These are phyloP conservation scores for Odontophorus gujanensis DNA, from an alignment of 2,113 vertebrate genomes.

Conservation along the genomic window DNA sequence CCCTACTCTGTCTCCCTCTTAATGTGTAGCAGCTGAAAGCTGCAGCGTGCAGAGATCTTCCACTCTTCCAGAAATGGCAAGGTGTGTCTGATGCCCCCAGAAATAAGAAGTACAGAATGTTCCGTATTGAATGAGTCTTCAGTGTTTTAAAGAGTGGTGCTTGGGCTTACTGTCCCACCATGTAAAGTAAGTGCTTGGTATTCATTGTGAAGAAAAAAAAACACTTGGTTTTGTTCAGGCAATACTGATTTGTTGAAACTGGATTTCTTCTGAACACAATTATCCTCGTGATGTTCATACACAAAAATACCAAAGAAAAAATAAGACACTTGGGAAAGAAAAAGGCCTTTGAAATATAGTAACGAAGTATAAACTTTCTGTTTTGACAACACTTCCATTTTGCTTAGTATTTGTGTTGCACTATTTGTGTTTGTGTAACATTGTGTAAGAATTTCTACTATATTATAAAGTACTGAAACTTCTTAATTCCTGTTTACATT, in stretches of 20 bases:
- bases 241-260: background rate
- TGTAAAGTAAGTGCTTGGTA: background rate
- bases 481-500: background rate
- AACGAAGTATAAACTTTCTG: background rate
- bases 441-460: background rate
- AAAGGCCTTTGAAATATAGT: background rate
- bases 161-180: background rate
- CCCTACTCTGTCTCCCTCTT: background rate
- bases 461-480: background rate
- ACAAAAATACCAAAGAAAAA: background rate
- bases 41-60: background rate
- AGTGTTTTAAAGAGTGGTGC: background rate
- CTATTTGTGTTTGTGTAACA: background rate
- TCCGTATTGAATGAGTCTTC: background rate
- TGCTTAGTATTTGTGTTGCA: background rate
- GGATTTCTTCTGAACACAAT: background rate
- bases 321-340: background rate
- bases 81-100: background rate
- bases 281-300: background rate
- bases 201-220: background rate
- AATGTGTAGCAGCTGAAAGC: background rate
- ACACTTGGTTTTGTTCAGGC: background rate
- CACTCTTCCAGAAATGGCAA: too few relatives aligned
- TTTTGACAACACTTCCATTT: background rate
- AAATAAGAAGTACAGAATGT: background rate